Conservation (phyloP, 1,140 invertebrate genomes). For the Hestina assimilis region DNA sequence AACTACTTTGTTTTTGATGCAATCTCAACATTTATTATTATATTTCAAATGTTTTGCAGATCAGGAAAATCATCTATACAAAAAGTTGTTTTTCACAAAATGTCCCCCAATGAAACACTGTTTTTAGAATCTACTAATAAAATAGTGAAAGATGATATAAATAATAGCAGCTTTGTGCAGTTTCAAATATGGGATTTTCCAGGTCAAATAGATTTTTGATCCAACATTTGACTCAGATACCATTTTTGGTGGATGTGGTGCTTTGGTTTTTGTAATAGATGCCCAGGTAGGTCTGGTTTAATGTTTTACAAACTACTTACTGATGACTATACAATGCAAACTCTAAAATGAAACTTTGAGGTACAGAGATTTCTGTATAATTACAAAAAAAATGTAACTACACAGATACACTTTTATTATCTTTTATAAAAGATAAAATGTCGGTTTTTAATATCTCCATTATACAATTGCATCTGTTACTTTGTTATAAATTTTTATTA, state of each 20-base stretch:
- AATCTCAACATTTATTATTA: background rate
- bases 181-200: slow-evolving; percentile 99
- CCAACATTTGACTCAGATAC: slow-evolving; percentile 96
- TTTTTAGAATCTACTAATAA: slow-evolving; percentile 99
- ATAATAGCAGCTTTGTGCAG: slow-evolving; percentile 98
- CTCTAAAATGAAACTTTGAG: no score
- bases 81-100: slow-evolving; percentile 99
- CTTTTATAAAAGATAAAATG: no score
- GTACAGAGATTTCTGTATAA: no score
- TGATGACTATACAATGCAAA: no score
- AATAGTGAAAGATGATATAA: slow-evolving; percentile 98
- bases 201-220: slow-evolving; percentile 98
- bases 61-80: slow-evolving; percentile 99
- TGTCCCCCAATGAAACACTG: slow-evolving; percentile 99
- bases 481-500: no score
- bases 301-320: no score
- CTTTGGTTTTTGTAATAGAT: slow-evolving; percentile 99
- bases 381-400: no score
- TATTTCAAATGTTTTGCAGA: slow-evolving; percentile 77
- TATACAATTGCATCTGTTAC: no score
- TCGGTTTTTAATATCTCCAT: no score
- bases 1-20: background rate
- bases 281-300: slow-evolving; percentile 86
- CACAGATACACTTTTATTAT: no score
- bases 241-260: slow-evolving; percentile 96